A percentile compares a stretch with the other conserved stretches of the same genome.
These are phyloP conservation scores for Mus spicilegus DNA, from an alignment of 2,113 vertebrate species.

Conservation along the genomic window DNA sequence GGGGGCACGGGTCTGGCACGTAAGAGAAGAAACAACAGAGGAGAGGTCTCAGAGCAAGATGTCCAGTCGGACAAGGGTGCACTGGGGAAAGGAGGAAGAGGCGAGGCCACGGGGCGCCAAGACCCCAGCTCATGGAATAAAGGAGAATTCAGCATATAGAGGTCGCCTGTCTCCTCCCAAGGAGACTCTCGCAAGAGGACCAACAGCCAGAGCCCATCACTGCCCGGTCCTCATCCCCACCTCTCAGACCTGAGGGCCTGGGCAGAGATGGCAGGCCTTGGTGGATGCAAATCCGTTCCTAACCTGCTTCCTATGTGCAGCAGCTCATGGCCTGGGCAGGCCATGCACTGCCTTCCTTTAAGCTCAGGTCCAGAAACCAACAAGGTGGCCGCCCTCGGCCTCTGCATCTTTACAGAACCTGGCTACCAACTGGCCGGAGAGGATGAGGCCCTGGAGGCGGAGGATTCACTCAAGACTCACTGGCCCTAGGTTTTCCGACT, in stretches of 20 bases:
- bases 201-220: neutral
- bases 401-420: neutral
- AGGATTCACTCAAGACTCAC: neutral
- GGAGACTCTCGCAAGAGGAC: neutral
- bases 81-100: neutral
- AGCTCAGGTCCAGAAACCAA: neutral
- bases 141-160: neutral
- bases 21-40: neutral
- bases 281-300: neutral
- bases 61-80: too few relatives aligned
- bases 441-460: neutral
- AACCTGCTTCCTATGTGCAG: neutral
- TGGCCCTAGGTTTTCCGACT: neutral
- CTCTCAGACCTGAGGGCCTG: neutral
- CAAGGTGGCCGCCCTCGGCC: neutral
- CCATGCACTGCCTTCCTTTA: neutral
- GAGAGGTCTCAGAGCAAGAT: neutral
- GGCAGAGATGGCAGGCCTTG: neutral
- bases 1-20: neutral
- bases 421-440: neutral
- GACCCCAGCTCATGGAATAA: neutral
- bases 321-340: too few relatives aligned
- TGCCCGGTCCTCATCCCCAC: neutral
- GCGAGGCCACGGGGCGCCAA: too few relatives aligned
- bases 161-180: neutral